Conservation (phyloP, 2,113 vertebrate genomes). For the Spheniscus mendiculus region DNA sequence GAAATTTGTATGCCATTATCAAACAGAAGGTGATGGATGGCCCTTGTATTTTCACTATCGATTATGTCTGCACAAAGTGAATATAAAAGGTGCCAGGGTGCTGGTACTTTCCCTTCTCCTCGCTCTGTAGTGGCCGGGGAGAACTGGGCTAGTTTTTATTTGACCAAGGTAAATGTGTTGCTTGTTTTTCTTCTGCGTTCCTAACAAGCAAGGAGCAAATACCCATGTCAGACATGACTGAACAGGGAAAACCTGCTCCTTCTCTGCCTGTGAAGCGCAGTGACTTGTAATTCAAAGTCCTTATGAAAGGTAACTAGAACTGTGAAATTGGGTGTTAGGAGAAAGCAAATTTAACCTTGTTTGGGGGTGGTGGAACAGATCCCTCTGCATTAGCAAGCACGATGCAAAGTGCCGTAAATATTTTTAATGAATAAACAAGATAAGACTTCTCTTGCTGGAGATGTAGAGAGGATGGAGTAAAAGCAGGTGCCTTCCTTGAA, state of each 20-base stretch:
- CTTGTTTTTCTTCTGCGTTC: neutral
- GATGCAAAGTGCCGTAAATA: accelerated
- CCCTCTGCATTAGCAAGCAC: neutral
- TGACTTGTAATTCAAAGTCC: neutral
- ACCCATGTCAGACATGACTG: neutral
- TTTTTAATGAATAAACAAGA: neutral
- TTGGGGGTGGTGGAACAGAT: neutral
- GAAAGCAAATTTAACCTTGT: neutral
- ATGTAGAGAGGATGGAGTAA: neutral
- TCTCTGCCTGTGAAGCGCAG: neutral
- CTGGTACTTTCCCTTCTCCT: neutral
- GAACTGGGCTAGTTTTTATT: neutral
- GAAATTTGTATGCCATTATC: neutral
- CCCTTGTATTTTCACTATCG: neutral
- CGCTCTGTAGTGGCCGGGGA: neutral
- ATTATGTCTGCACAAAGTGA: neutral
- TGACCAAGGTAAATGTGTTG: neutral
- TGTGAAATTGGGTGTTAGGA: neutral
- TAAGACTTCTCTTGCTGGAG: neutral
- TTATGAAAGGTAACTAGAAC: neutral
- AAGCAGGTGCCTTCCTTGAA: neutral
- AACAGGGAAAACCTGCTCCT: neutral
- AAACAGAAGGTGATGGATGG: neutral
- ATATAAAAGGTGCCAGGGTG: neutral
- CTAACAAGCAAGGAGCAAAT: neutral